These are phyloP conservation scores for Nyctalus aviator DNA, from an alignment of 2,797 vertebrate species.

Conservation along the genomic window DNA sequence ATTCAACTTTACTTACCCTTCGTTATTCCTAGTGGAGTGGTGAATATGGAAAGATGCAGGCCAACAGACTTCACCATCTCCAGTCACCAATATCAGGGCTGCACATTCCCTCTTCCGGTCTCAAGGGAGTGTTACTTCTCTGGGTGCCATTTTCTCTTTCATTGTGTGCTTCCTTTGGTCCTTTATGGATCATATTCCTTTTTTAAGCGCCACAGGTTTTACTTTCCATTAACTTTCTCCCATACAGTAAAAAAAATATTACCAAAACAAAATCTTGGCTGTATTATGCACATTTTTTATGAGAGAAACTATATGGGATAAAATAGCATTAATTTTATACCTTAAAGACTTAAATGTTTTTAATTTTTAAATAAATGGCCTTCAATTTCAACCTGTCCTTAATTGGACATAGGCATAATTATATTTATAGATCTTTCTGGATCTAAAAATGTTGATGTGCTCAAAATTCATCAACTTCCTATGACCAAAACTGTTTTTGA, in stretches of 20 bases:
- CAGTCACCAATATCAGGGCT: background rate
- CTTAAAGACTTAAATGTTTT: background rate
- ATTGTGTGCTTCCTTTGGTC: no score
- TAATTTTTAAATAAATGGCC: background rate
- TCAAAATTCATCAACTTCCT: background rate
- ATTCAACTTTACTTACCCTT: background rate
- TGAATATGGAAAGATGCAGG: background rate
- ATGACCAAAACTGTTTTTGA: background rate
- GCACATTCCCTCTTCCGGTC: background rate
- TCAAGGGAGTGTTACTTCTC: background rate
- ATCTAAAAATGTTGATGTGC: background rate
- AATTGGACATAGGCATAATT: background rate
- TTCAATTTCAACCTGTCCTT: background rate
- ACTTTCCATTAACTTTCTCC: background rate
- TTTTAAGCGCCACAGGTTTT: background rate
- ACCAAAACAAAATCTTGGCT: background rate
- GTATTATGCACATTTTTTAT: background rate
- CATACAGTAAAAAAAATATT: background rate
- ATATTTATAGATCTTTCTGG: background rate
- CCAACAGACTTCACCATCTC: background rate
- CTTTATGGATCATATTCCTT: background rate
- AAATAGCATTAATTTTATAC: background rate
- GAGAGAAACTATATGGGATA: background rate
- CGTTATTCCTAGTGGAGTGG: background rate
- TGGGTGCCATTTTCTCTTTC: background rate